A percentile compares a stretch with the other conserved stretches of the same genome.
Evolutionary conservation across 1,140 invertebrate species (phyloP).

Genomic region (Diorhabda carinulata): DNA sequence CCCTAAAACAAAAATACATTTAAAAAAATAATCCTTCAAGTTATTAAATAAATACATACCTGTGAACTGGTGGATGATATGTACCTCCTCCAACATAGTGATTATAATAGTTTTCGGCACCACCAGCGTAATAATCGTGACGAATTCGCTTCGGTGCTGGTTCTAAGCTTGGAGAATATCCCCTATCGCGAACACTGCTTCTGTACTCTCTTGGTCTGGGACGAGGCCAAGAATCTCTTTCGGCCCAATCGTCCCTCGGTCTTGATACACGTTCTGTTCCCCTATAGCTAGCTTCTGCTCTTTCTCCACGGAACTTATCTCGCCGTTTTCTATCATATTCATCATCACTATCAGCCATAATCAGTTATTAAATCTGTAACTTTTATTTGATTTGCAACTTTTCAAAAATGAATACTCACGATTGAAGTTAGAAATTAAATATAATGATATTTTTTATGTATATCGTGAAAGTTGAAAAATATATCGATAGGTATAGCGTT

Average conservation of each 20-base stretch:
- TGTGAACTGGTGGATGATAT: conserved; percentile 48
- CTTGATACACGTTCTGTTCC: conserved; percentile 69
- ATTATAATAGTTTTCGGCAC: conserved; percentile 43
- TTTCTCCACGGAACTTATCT: conserved; percentile 85
- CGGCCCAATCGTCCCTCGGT: conserved; percentile 70
- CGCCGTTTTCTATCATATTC: conserved; percentile 84
- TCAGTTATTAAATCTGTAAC: neutral
- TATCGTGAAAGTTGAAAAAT: no score
- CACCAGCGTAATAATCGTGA: conserved; percentile 55
- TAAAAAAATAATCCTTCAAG: conserved; percentile 5
- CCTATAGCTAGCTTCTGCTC: conserved; percentile 73
- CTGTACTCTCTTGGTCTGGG: conserved; percentile 64
- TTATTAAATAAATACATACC: conserved; percentile 31
- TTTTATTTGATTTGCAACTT: no score
- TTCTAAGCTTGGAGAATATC: conserved; percentile 78
- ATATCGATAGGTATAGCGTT: no score
- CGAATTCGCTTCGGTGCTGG: conserved; percentile 78
- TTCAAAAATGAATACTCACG: no score
- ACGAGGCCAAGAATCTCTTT: conserved; percentile 61
- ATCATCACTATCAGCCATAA: conserved; percentile 87
- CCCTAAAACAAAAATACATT: conserved; percentile 35
- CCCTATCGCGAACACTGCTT: conserved; percentile 47
- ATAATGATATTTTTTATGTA: no score
- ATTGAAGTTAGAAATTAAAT: no score
- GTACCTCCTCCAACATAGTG: conserved; percentile 56